These are phyloP conservation scores for Bolborhynchus lineola DNA, from an alignment of 2,113 vertebrate genomes.

Conservation along the genomic window DNA sequence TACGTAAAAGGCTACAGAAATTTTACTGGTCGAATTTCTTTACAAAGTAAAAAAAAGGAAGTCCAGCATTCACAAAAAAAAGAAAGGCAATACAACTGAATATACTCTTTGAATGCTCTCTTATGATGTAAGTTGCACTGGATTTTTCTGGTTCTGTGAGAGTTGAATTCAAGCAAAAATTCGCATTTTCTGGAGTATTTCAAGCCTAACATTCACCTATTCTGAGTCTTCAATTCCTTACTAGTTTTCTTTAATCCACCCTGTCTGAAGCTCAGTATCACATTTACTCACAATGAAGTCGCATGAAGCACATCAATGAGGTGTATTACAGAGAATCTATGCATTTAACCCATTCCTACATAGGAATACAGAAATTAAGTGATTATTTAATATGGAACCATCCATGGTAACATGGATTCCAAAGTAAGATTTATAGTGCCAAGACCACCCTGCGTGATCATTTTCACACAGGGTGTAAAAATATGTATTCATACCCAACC, in stretches of 20 bases:
- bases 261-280: background rate
- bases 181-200: background rate
- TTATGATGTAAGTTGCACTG: background rate
- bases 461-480: background rate
- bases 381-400: background rate
- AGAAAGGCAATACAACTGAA: background rate
- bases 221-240: background rate
- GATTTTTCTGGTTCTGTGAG: background rate
- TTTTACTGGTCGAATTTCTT: background rate
- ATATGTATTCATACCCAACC: background rate
- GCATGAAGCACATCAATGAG: background rate
- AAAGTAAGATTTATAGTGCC: background rate
- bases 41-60: background rate
- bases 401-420: background rate
- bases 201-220: background rate
- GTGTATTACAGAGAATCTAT: background rate
- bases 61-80: background rate
- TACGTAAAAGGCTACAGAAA: background rate
- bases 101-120: background rate
- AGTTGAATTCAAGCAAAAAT: background rate
- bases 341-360: background rate
- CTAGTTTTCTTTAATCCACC: background rate
- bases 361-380: background rate
- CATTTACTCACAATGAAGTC: background rate
- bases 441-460: background rate